Base-by-base conservation (phyloP, 2,888 invertebrate genomes). In the Netelia virgata region DNA sequence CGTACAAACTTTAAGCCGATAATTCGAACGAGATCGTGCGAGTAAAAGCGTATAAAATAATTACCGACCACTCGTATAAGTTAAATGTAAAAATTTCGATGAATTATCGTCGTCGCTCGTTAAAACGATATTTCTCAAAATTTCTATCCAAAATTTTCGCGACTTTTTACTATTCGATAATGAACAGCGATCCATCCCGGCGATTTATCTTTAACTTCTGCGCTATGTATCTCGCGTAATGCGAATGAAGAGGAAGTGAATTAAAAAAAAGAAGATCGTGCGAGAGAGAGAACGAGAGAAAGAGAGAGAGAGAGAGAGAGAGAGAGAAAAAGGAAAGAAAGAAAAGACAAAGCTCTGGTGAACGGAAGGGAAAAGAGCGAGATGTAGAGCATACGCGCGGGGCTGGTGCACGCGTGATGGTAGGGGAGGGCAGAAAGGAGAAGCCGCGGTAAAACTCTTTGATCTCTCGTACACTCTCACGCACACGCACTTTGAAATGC, bases 391-490 rank as follows among this genome's bases (percentile, higher is more conserved):
- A 50, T 20, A 41, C 53, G 36, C 57, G 63, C 47, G 36, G 47
- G 59, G 72, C 64, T 72, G 61, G 77, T 82, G 63, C 69, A 78
- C 76, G 84, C 64, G 82, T 53, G 16, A 63, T 82, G 80, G 28
- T 28, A 76, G 83, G 83, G 85, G 86, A 85, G 86, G 87, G 89
- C 85, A 83, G 88, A 87, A 63, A 69, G 74, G 87, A 88, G 87
- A 88, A 90, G 87, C 88, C 91, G 92, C 92, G 92, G 90, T 89
- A 87, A 66, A 72, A 66, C 88, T 88, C 90, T 92, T 92, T 92
- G 92, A 92, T 92, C 91, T 90, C 87, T 83, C 86, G 85, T 89
- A 88, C 90, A 89, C 88, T 88, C 83, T 82, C 80, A 77, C 77
- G 77, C 72, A 75, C 68, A 78, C 76, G 82, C 83, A 83, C 85